These are phyloP conservation scores for Ceyx margarethae DNA, from an alignment of 2,113 vertebrate genomes.

Conservation along the genomic window DNA sequence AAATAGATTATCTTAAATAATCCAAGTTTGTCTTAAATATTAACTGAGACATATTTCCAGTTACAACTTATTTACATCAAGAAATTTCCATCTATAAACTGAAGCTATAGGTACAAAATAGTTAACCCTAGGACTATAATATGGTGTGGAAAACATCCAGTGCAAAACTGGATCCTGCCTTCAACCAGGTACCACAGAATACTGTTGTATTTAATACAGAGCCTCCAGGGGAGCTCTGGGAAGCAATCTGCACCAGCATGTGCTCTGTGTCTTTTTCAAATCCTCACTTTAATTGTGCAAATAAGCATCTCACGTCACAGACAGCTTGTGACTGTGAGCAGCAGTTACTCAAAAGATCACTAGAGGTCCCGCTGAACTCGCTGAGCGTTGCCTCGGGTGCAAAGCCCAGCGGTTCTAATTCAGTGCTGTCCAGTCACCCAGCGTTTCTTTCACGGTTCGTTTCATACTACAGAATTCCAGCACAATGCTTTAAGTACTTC, in stretches of 20 bases:
- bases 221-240: neutral
- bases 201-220: neutral
- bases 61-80: neutral
- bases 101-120: neutral
- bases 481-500: neutral
- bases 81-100: neutral
- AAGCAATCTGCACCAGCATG: neutral
- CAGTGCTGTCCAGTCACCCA: rapidly evolving
- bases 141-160: neutral
- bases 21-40: neutral
- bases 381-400: rapidly evolving
- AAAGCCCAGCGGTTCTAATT: rapidly evolving
- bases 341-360: neutral
- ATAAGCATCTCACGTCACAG: rapidly evolving
- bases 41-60: neutral
- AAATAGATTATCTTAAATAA: neutral
- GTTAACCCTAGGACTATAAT: neutral
- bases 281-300: neutral
- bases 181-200: neutral
- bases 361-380: slow-evolving; percentile 43
- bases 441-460: neutral
- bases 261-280: neutral
- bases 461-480: neutral
- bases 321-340: neutral
- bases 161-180: neutral